Percentiles rank a stretch among this genome's conserved stretches.
phyloP scores from a whole-genome alignment of 1,140 invertebrate genomes.

The Euura saliciscinereae region DNA sequence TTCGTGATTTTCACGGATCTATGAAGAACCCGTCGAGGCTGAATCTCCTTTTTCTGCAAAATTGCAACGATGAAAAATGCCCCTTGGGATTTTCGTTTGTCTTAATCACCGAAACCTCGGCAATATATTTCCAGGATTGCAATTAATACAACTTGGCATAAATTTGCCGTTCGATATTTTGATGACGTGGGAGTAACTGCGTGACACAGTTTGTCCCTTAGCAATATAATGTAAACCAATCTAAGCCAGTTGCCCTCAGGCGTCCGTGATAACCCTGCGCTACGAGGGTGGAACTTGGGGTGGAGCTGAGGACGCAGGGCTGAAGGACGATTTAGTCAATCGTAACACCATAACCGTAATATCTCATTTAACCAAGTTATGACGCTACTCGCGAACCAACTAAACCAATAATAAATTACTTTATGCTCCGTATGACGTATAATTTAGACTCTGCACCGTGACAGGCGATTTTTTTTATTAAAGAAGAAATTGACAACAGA shows the following conservation, averaged over 20 bases:
- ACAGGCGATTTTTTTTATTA: too few species aligned
- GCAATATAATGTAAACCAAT: constrained; percentile 37
- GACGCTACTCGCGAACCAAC: constrained; percentile 9
- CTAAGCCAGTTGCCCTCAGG: constrained; percentile 12
- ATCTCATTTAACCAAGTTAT: constrained; percentile 23
- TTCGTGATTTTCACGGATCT: too few species aligned
- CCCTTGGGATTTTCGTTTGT: too few species aligned
- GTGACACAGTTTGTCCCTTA: constrained; percentile 35
- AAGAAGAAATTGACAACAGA: too few species aligned
- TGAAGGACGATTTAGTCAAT: constrained; percentile 39
- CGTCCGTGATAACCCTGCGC: constrained; percentile 32
- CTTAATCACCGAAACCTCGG: too few species aligned
- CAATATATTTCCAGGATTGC: too few species aligned
- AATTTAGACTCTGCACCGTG: background rate
- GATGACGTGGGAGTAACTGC: background rate
- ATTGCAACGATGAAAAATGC: too few species aligned
- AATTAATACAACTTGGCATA: too few species aligned
- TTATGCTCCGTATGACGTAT: constrained; percentile 24
- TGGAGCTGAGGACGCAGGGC: background rate
- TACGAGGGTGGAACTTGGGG: constrained; percentile 28
- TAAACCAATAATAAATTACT: constrained; percentile 40
- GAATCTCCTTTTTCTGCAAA: too few species aligned
- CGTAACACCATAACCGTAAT: constrained; percentile 39
- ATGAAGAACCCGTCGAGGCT: too few species aligned
- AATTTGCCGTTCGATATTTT: too few species aligned